Conservation (phyloP, 2,797 vertebrate genomes). For the Amniataba percoides region DNA sequence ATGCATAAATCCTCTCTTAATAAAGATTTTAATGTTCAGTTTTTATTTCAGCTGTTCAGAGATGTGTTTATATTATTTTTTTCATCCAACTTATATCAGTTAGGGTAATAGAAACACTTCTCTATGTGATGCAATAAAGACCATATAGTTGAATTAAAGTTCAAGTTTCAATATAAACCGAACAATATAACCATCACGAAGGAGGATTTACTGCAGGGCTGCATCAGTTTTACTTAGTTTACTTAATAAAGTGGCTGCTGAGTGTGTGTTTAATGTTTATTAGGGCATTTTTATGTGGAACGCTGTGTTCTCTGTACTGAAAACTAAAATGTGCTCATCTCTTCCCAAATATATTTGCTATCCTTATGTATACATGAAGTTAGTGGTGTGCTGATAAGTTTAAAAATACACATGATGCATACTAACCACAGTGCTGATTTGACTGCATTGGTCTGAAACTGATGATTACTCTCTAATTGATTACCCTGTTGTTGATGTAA, state of each 20-base stretch:
- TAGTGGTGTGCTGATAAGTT: slow-evolving; percentile 1
- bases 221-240: neutral
- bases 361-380: neutral
- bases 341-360: slow-evolving; percentile 3
- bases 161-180: neutral
- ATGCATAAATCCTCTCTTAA: neutral
- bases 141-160: neutral
- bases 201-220: neutral
- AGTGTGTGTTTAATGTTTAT: neutral
- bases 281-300: neutral
- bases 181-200: neutral
- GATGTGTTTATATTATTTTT: neutral
- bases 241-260: neutral
- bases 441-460: slow-evolving; percentile 20
- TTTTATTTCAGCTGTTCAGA: too few species aligned
- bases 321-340: neutral
- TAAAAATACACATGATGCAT: neutral
- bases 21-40: neutral
- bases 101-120: neutral
- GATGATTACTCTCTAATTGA: slow-evolving; percentile 50
- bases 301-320: neutral
- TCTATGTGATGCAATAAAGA: neutral
- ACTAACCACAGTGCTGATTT: slow-evolving; percentile 6
- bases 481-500: slow-evolving; percentile 33
- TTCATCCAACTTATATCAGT: neutral